Evolutionary conservation across 2,797 vertebrate genomes (phyloP), one percentile per base, ranked within the genome.

Genomic region (Crocidura indochinensis): DNA sequence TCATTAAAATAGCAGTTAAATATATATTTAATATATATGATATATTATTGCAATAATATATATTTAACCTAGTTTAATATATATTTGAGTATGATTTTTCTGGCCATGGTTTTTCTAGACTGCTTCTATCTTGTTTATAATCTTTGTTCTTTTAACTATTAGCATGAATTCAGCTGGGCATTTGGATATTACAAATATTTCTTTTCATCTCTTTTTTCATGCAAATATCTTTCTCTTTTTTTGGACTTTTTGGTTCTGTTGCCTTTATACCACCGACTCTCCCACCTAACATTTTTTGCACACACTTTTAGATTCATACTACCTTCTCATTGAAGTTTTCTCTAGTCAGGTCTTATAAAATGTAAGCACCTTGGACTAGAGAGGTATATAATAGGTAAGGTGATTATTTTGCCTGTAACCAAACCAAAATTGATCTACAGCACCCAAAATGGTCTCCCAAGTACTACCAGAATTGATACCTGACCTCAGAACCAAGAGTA

Each of bases 1-100:
- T 88, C 75, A 20, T 46, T 90, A 38, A 83, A 73, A 82, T 1
- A 85, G 46, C 10, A 10, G 10, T 91, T 67, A 46, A 72, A 49
- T 44, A 29, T 10, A 6, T 51, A 44, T 72, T 67, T 82, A 46
- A 56, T 49, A 6, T 49, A 6, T 10, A 3, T 11, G 6, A 20
- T 20, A 69, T 1, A 69, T 6, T 38, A 38, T 38, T 38, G 5
- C 38, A 38, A 20, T 60, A 60, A 15, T 22, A 19, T 60, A 60
- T 53, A 17, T 17, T 53, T 14, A 17, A 12, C 51, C 1, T 17
- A 53, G 12, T 53, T 53, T 14, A 60, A 14, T 19, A 60, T 60
- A 60, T 60, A 60, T 60, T 60, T 60, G 56, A 60, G 56, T 53
- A 53, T 12, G 17, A 3, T 60, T 38, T 38, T 38, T 2, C 38